Evolutionary conservation across 2,113 vertebrate genomes (phyloP).

Genomic region (Gambusia affinis): DNA sequence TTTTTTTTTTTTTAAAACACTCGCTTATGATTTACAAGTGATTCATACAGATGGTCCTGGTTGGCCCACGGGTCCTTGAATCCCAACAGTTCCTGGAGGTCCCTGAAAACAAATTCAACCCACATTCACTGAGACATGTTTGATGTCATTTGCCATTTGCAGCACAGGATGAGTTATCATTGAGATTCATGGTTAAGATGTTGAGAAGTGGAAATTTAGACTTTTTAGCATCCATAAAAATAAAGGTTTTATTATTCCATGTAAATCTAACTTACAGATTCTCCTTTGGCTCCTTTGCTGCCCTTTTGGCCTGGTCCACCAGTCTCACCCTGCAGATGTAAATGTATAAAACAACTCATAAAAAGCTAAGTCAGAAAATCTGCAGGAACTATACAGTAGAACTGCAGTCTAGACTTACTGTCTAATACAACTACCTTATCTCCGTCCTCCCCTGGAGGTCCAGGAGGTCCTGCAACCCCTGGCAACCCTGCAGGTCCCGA

Average conservation of each 20-base stretch:
- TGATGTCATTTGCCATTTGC: not conserved
- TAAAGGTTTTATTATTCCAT: not conserved
- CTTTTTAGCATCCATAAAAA: not conserved
- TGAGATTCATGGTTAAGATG: conserved; percentile 14
- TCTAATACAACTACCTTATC: conserved; percentile 83
- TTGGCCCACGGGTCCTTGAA: conserved; percentile 86
- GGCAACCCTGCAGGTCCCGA: conserved; percentile 83
- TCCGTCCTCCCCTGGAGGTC: conserved; percentile 89
- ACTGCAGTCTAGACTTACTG: not conserved
- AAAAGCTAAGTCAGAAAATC: not conserved
- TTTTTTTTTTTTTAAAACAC: not conserved
- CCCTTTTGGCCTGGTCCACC: conserved; percentile 90
- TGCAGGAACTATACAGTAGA: conserved; percentile 2
- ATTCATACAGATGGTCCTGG: conserved; percentile 82
- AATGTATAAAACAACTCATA: conserved; percentile 9
- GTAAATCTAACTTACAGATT: conserved; percentile 79
- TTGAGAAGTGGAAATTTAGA: not conserved
- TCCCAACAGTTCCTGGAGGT: conserved; percentile 86
- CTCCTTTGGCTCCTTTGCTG: conserved; percentile 91
- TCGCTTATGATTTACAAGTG: not conserved
- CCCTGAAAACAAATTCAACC: conserved; percentile 77
- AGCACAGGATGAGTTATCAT: conserved; percentile 18
- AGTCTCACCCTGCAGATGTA: conserved; percentile 83
- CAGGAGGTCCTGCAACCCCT: conserved; percentile 80
- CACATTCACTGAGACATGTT: not conserved